Percentiles rank a stretch among this genome's conserved stretches.
These are phyloP conservation scores for Trichogramma evanescens DNA, from an alignment of 2,888 invertebrate species.

Conservation along the genomic window DNA sequence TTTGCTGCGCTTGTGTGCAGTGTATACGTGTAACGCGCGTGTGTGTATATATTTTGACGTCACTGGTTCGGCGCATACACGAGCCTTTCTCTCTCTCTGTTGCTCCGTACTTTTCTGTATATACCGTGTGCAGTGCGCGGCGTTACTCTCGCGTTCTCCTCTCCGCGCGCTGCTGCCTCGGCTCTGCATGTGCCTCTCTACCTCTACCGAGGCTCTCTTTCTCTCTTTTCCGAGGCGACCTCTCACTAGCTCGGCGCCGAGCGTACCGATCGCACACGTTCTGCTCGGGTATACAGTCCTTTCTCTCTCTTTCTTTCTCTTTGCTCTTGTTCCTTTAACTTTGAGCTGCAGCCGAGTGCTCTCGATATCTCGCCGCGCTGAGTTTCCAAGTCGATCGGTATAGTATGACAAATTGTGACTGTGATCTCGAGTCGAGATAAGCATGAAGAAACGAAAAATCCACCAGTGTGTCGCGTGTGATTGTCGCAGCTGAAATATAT, in stretches of 20 bases:
- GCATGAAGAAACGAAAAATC: too few relatives aligned
- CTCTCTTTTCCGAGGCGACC: conserved; percentile 32
- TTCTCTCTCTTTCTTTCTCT: neutral
- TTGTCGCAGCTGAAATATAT: too few relatives aligned
- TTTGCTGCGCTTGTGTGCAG: neutral
- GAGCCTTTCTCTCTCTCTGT: too few relatives aligned
- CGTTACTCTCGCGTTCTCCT: too few relatives aligned
- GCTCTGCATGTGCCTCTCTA: conserved; percentile 18
- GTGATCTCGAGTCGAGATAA: too few relatives aligned
- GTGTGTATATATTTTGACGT: conserved; percentile 29
- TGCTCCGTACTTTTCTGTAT: too few relatives aligned
- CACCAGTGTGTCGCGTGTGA: too few relatives aligned
- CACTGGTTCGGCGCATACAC: conserved; percentile 26
- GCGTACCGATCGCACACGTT: conserved; percentile 26
- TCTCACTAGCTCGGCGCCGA: conserved; percentile 40
- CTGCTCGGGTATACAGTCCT: neutral
- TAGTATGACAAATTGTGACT: too few relatives aligned
- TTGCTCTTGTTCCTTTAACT: conserved; percentile 8
- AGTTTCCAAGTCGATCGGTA: too few relatives aligned
- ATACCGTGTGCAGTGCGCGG: too few relatives aligned
- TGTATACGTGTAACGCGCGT: neutral
- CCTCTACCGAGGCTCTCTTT: neutral
- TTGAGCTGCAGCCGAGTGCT: neutral
- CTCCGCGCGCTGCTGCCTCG: too few relatives aligned
- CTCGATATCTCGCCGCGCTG: too few relatives aligned